These are phyloP conservation scores for Parelbella ahira DNA, from an alignment of 2,888 invertebrate species.

Conservation along the genomic window DNA sequence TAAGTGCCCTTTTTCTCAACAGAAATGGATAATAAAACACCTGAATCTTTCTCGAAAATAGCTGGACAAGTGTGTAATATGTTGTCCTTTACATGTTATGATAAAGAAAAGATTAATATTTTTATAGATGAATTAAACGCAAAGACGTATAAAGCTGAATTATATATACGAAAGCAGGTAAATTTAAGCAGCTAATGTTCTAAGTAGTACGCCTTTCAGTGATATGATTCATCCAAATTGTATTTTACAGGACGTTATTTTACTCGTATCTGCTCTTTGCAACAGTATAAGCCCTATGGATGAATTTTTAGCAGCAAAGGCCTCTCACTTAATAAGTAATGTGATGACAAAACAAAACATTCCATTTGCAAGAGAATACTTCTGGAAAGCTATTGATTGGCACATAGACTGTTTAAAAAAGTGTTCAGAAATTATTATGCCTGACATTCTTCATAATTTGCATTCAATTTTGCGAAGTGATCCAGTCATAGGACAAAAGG, in stretches of 20 bases:
- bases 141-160: slow-evolving; percentile 77
- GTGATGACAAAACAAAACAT: slow-evolving; percentile 78
- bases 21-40: slow-evolving; percentile 39
- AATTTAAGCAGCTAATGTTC: no score
- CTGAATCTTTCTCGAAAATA: slow-evolving; percentile 52
- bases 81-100: slow-evolving; percentile 61
- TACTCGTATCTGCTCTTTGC: slow-evolving; percentile 54
- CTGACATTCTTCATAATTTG: slow-evolving; percentile 66
- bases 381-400: slow-evolving; percentile 63
- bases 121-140: slow-evolving; percentile 83
- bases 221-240: no score
- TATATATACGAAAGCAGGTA: slow-evolving; percentile 69
- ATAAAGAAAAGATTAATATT: slow-evolving; percentile 70
- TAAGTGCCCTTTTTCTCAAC: no score
- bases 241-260: slow-evolving; percentile 62
- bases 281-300: slow-evolving; percentile 67
- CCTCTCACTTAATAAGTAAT: slow-evolving; percentile 78
- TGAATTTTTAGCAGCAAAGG: slow-evolving; percentile 77
- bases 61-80: slow-evolving; percentile 59
- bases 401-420: slow-evolving; percentile 61
- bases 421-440: slow-evolving; percentile 60
- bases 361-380: slow-evolving; percentile 47
- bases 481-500: slow-evolving; percentile 50
- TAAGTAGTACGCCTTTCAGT: no score
- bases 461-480: slow-evolving; percentile 58